These are phyloP conservation scores for Hormaphis cornu DNA, from an alignment of 1,140 invertebrate genomes.

Conservation along the genomic window DNA sequence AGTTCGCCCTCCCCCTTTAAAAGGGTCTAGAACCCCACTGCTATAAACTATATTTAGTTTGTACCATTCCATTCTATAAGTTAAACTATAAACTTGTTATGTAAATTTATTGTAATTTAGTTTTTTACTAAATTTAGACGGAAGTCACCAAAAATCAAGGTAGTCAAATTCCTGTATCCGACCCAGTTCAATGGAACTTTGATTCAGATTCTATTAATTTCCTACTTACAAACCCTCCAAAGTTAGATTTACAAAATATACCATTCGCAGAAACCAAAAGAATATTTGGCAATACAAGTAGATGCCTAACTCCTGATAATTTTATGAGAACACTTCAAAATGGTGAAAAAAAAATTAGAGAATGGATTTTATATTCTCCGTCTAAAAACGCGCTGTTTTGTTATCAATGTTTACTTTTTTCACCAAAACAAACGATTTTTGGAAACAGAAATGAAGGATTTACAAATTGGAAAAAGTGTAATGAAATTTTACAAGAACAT, in stretches of 20 bases:
- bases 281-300: slow-evolving; percentile 7
- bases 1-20: too few species aligned
- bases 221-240: background rate
- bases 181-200: slow-evolving; percentile 1
- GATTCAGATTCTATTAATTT: slow-evolving; percentile 12
- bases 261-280: slow-evolving; percentile 8
- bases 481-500: background rate
- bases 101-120: background rate
- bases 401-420: background rate
- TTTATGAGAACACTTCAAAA: slow-evolving; percentile 5
- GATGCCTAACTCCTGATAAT: slow-evolving; percentile 1
- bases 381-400: background rate
- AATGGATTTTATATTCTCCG: background rate
- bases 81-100: too few species aligned
- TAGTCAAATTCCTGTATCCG: background rate
- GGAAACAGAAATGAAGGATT: background rate
- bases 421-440: background rate
- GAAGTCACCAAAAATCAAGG: background rate
- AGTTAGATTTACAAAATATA: background rate
- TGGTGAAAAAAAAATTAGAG: slow-evolving; percentile 9
- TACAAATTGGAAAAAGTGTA: slow-evolving; percentile 18
- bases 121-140: background rate
- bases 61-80: too few species aligned
- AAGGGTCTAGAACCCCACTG: too few species aligned
- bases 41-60: too few species aligned